These are phyloP conservation scores for Pachyrhynchus sulphureomaculatus DNA, from an alignment of 1,140 invertebrate species.

Conservation along the genomic window DNA sequence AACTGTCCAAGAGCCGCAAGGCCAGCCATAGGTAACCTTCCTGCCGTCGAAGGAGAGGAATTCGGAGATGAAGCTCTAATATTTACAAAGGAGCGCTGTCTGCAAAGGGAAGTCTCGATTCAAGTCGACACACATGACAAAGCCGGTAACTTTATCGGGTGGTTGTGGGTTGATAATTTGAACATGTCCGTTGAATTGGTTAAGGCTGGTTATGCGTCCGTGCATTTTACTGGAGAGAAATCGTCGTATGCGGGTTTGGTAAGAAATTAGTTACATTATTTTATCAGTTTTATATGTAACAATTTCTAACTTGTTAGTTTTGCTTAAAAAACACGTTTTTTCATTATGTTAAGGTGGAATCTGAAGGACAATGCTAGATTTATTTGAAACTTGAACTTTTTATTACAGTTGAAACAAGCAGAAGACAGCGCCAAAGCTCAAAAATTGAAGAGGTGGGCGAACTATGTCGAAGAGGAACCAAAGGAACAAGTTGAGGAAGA, in stretches of 20 bases:
- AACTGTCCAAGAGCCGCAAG: conserved; percentile 83
- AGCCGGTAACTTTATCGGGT: conserved; percentile 94
- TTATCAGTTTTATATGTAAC: neutral
- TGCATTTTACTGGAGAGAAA: conserved; percentile 90
- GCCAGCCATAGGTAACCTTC: conserved; percentile 66
- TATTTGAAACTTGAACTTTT: too few species aligned
- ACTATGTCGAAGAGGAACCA: conserved; percentile 74
- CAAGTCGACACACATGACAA: conserved; percentile 96
- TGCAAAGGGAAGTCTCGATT: conserved; percentile 93
- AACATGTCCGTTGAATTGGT: conserved; percentile 87
- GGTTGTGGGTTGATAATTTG: conserved; percentile 82
- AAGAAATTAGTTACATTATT: conserved; percentile 22
- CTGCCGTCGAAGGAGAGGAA: conserved; percentile 77
- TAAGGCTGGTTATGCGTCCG: conserved; percentile 86
- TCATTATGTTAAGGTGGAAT: too few species aligned
- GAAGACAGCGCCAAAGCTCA: conserved; percentile 87
- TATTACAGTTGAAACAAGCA: conserved; percentile 70
- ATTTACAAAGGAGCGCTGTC: conserved; percentile 84
- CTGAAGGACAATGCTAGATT: too few species aligned
- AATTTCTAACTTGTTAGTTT: neutral
- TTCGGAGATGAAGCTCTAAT: conserved; percentile 89
- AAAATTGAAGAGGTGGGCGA: conserved; percentile 81
- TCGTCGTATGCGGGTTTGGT: conserved; percentile 69
- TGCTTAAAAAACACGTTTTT: neutral
- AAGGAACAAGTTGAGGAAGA: conserved; percentile 58